Evolutionary conservation across 2,797 vertebrate genomes (phyloP), one percentile per base, ranked within the genome.

Genomic region (Acestrorhynchus altus): DNA sequence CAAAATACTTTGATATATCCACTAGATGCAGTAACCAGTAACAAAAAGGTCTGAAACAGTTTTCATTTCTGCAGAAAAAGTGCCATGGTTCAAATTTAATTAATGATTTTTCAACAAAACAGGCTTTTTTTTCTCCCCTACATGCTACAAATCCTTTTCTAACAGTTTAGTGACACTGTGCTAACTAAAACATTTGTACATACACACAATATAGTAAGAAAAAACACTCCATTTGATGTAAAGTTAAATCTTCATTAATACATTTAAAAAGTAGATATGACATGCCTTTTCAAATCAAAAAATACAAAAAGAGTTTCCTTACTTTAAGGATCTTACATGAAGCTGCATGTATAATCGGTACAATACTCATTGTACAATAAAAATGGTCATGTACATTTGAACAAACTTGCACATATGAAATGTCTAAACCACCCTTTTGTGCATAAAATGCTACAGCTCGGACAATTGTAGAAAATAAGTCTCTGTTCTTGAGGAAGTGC

Each of bases 161-260:
- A 94, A 96, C 95, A 95, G 94, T 95, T 97, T 94, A 95, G 94
- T 95, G 95, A 96, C 96, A 94, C 92, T 94, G 93, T 93, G 92
- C 95, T 96, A 97, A 94, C 94, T 96, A 92, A 35, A 90, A 94
- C 86, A 88, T 90, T 95, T 88, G 94, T 71, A 78, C 89, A 94
- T 65, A 76, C 94, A 96, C 94, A 94, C 92, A 94, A 93, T 95
- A 94, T 90, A 94, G 92, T 95, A 96, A 95, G 93, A 94, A 96
- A 84, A 87, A 95, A 94, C 94, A 96, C 94, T 94, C 94, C 95
- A 95, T 95, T 92, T 94, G 94, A 96, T 95, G 94, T 95, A 95
- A 97, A 95, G 95, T 97, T 96, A 96, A 96, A 96, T 97, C 95
- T 96, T 97, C 95, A 97, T 96, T 96, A 97, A 98, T 97, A 98